Conservation (phyloP, 2,113 vertebrate genomes). For the Plectropomus leopardus region DNA sequence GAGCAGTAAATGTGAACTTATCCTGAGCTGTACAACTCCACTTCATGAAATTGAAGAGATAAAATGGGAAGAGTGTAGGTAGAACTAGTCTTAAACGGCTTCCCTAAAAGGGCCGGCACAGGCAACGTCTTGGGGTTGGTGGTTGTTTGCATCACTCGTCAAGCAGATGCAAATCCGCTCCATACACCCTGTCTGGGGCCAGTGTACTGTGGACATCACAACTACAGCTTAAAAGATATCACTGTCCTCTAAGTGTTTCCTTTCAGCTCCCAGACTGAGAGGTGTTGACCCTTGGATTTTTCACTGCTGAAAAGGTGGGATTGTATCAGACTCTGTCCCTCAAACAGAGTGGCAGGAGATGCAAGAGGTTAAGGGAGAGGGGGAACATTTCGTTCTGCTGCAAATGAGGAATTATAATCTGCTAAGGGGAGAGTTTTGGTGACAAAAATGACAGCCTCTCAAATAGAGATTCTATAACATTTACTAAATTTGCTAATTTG, state of each 20-base stretch:
- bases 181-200: background rate
- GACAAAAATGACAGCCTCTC: background rate
- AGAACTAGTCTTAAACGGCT: background rate
- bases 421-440: background rate
- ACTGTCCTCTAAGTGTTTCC: slow-evolving; percentile 28
- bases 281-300: slow-evolving; percentile 35
- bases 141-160: slow-evolving; percentile 19
- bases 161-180: slow-evolving; percentile 16
- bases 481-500: background rate
- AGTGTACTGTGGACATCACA: background rate
- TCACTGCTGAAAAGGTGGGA: slow-evolving; percentile 15
- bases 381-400: background rate
- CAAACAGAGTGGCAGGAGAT: background rate
- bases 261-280: slow-evolving; percentile 8
- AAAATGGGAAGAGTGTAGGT: background rate
- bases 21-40: background rate
- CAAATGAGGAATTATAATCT: background rate
- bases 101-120: background rate
- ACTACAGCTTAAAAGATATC: slow-evolving; percentile 29
- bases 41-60: slow-evolving; percentile 11
- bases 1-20: background rate
- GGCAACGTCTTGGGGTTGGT: slow-evolving; percentile 4
- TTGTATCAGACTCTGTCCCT: background rate
- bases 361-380: background rate
- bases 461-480: background rate